Conservation (phyloP, 64 coral and sea anemone species). For the Dendrophyllia cribrosa region DNA sequence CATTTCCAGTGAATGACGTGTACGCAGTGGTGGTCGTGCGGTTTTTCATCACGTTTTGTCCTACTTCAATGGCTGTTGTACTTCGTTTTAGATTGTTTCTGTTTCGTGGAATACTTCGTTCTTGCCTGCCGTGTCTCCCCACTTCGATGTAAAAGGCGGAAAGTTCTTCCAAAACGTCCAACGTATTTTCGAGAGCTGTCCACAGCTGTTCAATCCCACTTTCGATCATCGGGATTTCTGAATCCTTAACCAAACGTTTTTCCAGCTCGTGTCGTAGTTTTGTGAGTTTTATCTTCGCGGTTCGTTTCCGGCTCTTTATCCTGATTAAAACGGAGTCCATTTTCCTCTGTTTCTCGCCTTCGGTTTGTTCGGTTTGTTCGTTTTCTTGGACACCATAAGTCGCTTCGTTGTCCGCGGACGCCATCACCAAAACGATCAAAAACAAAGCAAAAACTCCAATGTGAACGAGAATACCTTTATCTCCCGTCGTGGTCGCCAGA, state of each 20-base stretch:
- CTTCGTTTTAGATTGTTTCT: conserved; percentile 46
- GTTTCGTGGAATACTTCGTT: conserved; percentile 24
- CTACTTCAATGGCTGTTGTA: conserved; percentile 32
- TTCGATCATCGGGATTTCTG: conserved; percentile 8
- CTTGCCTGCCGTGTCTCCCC: conserved; percentile 44
- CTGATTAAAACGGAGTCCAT: background rate
- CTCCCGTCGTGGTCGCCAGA: background rate
- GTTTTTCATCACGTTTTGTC: conserved; percentile 48
- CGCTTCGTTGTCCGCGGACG: too few species aligned
- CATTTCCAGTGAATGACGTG: background rate
- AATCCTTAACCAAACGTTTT: conserved; percentile 6
- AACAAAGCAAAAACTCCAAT: too few species aligned
- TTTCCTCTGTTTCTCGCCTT: background rate
- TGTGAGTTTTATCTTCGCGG: background rate
- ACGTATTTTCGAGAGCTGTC: conserved; percentile 9
- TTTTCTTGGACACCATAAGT: too few species aligned
- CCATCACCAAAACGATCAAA: too few species aligned
- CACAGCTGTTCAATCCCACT: conserved; percentile 31
- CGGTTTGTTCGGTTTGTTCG: background rate
- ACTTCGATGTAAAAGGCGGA: conserved; percentile 14
- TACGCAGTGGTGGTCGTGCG: background rate
- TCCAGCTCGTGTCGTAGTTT: background rate
- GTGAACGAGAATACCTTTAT: background rate
- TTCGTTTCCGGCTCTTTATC: conserved; percentile 3
- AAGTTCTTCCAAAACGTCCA: conserved; percentile 29